A percentile compares a stretch with the other conserved stretches of the same genome.
phyloP scores from a whole-genome alignment of 1,140 invertebrate genomes.

The Microvelia longipes region DNA sequence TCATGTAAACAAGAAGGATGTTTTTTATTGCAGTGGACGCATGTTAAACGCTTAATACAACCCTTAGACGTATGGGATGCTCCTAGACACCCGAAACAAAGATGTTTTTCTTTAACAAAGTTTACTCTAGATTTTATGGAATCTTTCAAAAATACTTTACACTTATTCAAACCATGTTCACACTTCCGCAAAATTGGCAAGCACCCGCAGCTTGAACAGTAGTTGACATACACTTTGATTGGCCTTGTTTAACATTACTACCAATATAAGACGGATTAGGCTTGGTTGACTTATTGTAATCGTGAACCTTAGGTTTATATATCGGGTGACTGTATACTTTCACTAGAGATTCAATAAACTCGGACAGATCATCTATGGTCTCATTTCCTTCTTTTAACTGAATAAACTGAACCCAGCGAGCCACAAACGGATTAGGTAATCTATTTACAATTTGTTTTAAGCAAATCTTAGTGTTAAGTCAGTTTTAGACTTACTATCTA shows the following conservation, averaged over 20 bases:
- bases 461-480: not conserved
- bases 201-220: not conserved
- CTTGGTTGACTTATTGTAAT: not conserved
- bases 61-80: not conserved
- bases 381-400: not conserved
- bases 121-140: not conserved
- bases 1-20: not conserved
- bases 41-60: not conserved
- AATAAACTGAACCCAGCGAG: not conserved
- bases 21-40: not conserved
- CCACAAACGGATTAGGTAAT: not conserved
- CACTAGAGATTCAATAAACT: not conserved
- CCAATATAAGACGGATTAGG: not conserved
- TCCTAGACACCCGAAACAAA: not conserved
- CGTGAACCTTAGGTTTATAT: not conserved
- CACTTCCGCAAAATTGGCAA: not conserved
- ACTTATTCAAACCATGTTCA: not conserved
- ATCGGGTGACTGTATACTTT: not conserved
- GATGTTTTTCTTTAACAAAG: not conserved
- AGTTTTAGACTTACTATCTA: not conserved
- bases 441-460: not conserved
- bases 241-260: not conserved
- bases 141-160: not conserved
- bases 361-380: not conserved
- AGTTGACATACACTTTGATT: not conserved